phyloP scores from a whole-genome alignment of 2,797 vertebrate genomes.

The Lepilemur ruficaudatus region DNA sequence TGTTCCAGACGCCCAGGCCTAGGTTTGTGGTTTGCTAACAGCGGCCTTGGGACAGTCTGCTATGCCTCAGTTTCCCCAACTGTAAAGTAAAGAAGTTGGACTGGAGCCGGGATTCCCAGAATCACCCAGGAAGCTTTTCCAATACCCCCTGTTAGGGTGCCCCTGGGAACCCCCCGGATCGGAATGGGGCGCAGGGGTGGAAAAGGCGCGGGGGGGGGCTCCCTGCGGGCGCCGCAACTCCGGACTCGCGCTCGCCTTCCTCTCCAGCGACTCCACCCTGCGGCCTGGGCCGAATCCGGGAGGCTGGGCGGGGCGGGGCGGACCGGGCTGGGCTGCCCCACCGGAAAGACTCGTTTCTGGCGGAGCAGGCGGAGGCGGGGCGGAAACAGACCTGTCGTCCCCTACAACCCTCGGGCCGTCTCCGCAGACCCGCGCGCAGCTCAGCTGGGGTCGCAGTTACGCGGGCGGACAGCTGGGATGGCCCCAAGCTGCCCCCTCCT shows the following conservation, averaged over 20 bases:
- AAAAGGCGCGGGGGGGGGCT: no score
- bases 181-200: neutral
- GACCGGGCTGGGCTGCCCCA: neutral
- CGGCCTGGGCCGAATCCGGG: slow-evolving; percentile 17
- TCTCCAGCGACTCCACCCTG: neutral
- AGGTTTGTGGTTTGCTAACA: neutral
- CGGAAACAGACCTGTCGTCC: slow-evolving; percentile 33
- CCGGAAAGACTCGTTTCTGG: slow-evolving; percentile 67
- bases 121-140: neutral
- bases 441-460: neutral
- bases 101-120: neutral
- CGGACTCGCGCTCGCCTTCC: accelerated
- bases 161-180: neutral
- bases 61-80: slow-evolving; percentile 40
- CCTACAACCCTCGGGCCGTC: neutral
- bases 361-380: slow-evolving; percentile 3
- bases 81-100: neutral
- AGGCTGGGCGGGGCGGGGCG: neutral
- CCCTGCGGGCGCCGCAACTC: neutral
- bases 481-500: neutral
- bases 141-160: neutral
- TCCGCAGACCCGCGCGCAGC: neutral
- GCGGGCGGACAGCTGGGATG: neutral
- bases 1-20: neutral
- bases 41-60: neutral